Conservation (phyloP, 2,797 vertebrate species). For the Anisognathus igniventris region DNA sequence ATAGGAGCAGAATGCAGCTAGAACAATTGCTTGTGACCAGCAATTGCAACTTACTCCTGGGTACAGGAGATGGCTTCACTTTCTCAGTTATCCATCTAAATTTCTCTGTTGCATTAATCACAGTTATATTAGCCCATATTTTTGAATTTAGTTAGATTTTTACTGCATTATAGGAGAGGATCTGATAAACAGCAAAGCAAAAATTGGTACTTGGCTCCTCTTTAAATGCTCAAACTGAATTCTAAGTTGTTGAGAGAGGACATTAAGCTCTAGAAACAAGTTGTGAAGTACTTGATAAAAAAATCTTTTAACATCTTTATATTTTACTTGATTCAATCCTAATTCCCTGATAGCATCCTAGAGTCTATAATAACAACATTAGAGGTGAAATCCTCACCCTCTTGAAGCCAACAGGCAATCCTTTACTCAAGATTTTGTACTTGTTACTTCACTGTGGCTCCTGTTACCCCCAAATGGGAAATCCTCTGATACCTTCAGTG, state of each 20-base stretch:
- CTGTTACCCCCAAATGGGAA: neutral
- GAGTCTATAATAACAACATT: neutral
- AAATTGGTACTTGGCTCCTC: neutral
- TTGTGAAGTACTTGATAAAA: neutral
- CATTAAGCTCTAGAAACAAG: neutral
- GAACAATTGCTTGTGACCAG: neutral
- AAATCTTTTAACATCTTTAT: neutral
- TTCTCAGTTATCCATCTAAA: neutral
- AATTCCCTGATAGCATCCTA: neutral
- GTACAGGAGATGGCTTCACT: neutral
- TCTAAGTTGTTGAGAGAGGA: neutral
- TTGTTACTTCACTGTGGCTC: neutral
- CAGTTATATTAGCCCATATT: neutral
- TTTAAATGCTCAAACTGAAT: neutral
- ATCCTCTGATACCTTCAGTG: neutral
- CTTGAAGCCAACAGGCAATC: neutral
- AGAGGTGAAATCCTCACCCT: neutral
- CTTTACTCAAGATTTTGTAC: neutral
- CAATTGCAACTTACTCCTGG: neutral
- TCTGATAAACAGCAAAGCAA: neutral
- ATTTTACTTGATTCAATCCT: neutral
- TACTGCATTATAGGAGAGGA: neutral
- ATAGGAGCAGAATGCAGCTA: neutral
- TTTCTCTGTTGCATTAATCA: neutral
- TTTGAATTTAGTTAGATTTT: neutral